A percentile compares a stretch with the other conserved stretches of the same genome.
Conservation (phyloP, 2,888 invertebrate genomes). For the Carabus problematicus region DNA sequence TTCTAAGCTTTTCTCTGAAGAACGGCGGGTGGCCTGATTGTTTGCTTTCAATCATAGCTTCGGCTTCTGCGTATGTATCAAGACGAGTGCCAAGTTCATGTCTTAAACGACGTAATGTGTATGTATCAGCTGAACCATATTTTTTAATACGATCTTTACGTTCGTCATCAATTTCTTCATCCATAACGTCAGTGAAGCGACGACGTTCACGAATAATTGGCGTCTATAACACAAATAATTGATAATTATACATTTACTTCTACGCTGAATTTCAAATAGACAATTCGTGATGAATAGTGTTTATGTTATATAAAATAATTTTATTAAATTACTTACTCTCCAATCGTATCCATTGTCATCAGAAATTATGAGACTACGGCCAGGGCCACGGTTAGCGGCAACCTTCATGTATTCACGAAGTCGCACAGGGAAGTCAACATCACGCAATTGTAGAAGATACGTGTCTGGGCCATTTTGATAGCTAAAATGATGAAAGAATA, state of each 20-base stretch:
- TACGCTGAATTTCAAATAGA: not conserved
- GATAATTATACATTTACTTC: not conserved
- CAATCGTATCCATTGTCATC: slow-evolving; percentile 78
- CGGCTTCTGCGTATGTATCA: slow-evolving; percentile 87
- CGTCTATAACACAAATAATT: slow-evolving; percentile 62
- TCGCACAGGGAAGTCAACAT: slow-evolving; percentile 93
- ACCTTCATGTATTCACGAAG: slow-evolving; percentile 94
- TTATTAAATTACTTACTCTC: slow-evolving; percentile 64
- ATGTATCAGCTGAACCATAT: slow-evolving; percentile 72
- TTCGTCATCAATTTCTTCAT: slow-evolving; percentile 94
- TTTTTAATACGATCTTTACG: slow-evolving; percentile 80
- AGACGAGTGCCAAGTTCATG: slow-evolving; percentile 85
- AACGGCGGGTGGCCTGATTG: slow-evolving; percentile 83
- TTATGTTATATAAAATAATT: slow-evolving; percentile 13
- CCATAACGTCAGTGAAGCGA: slow-evolving; percentile 93
- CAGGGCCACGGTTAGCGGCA: slow-evolving; percentile 79
- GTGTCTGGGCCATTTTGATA: slow-evolving; percentile 98
- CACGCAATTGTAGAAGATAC: slow-evolving; percentile 90
- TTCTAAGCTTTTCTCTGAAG: slow-evolving; percentile 91
- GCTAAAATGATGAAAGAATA: slow-evolving; percentile 60
- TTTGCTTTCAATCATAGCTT: slow-evolving; percentile 82
- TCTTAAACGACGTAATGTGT: slow-evolving; percentile 76
- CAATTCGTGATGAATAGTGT: not conserved
- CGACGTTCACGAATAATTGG: slow-evolving; percentile 89
- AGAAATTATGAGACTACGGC: slow-evolving; percentile 69